Conservation (phyloP, 2,888 invertebrate genomes). For the Hydrotaea diabolus region DNA sequence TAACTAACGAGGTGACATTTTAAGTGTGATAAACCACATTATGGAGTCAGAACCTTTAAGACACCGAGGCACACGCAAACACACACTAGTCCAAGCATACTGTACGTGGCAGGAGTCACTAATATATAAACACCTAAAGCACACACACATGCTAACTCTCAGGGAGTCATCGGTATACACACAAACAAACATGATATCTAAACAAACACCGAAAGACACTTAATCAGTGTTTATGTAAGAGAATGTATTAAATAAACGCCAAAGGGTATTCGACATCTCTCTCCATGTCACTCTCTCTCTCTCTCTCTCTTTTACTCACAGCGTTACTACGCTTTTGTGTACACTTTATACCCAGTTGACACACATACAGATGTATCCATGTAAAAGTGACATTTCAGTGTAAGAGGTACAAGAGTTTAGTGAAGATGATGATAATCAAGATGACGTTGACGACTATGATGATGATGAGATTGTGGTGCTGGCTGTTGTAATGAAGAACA, state of each 20-base stretch:
- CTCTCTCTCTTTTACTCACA: no score
- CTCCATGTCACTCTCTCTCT: no score
- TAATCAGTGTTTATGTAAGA: constrained; percentile 54
- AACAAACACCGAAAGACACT: constrained; percentile 54
- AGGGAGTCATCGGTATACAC: constrained; percentile 8
- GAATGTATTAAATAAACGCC: constrained; percentile 48
- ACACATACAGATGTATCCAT: constrained; percentile 32
- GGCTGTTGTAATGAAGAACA: neutral
- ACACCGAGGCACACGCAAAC: neutral
- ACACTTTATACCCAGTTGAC: neutral
- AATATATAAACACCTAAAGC: no score
- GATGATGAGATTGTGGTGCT: neutral
- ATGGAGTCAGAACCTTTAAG: neutral
- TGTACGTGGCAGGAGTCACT: no score
- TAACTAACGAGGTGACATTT: constrained; percentile 49
- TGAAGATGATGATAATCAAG: neutral
- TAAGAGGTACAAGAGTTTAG: neutral
- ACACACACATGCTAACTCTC: constrained; percentile 15
- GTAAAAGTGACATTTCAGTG: neutral
- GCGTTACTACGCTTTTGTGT: no score
- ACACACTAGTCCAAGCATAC: no score
- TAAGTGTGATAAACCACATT: neutral
- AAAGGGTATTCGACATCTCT: constrained; percentile 24
- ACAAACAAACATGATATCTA: constrained; percentile 39
- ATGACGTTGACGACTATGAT: neutral